Percentiles rank a stretch among this genome's conserved stretches.
phyloP scores from a whole-genome alignment of 2,797 vertebrate genomes.

The Tokudaia muenninki region DNA sequence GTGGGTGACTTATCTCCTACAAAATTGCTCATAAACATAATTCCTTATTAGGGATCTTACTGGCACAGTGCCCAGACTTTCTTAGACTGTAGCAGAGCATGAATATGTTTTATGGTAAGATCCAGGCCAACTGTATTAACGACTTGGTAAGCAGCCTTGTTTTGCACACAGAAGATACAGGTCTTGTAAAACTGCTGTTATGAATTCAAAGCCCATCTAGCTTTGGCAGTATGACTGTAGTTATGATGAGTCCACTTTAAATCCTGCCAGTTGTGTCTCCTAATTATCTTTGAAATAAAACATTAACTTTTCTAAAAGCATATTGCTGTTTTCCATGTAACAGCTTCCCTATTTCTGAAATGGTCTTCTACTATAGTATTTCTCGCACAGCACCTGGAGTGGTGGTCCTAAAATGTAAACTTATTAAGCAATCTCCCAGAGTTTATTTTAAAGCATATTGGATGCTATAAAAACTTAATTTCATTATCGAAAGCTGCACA shows the following conservation, averaged over 20 bases:
- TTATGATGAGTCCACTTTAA: background rate
- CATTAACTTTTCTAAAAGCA: background rate
- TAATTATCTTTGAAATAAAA: conserved; percentile 44
- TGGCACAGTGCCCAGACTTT: background rate
- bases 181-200: background rate
- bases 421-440: background rate
- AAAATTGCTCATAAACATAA: background rate
- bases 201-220: background rate
- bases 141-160: background rate
- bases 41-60: background rate
- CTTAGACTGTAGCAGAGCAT: background rate
- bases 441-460: background rate
- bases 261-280: background rate
- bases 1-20: background rate
- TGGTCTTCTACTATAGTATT: background rate
- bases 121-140: background rate
- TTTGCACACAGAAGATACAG: background rate
- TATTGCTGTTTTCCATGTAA: background rate
- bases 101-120: background rate
- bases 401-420: background rate
- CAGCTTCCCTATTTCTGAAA: background rate
- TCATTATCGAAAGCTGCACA: background rate
- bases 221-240: background rate
- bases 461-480: background rate
- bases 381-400: background rate